These are phyloP conservation scores for Ictalurus punctatus DNA, from an alignment of 2,113 vertebrate species.

Conservation along the genomic window DNA sequence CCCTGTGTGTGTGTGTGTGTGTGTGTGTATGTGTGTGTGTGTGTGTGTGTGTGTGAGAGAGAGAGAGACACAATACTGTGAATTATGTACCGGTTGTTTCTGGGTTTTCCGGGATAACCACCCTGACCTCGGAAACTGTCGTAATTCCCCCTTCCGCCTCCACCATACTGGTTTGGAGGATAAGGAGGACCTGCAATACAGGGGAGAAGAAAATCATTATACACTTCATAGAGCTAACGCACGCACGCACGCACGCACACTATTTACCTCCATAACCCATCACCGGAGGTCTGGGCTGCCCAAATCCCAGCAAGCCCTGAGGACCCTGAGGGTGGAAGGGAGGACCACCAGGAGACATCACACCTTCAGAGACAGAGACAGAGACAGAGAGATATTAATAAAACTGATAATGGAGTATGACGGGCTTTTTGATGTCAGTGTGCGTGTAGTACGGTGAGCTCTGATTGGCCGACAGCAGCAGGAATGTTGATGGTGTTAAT, in stretches of 20 bases:
- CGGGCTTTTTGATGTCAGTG: no score
- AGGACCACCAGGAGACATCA: constrained; percentile 77
- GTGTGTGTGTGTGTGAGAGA: not conserved
- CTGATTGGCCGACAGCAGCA: not conserved
- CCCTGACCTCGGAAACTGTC: constrained; percentile 88
- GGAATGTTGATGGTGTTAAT: not conserved
- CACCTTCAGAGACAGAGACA: constrained; percentile 40
- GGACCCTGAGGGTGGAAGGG: constrained; percentile 85
- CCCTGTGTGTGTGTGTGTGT: not conserved
- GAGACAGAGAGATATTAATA: not conserved
- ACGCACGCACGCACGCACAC: constrained; percentile 46
- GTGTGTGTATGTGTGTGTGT: not conserved
- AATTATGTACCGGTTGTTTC: constrained; percentile 84
- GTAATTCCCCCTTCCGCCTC: constrained; percentile 83
- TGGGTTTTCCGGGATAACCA: constrained; percentile 84
- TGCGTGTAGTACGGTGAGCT: not conserved
- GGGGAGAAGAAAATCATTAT: not conserved
- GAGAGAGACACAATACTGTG: no score
- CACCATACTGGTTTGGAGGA: constrained; percentile 83
- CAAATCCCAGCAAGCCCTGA: constrained; percentile 86
- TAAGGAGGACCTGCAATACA: constrained; percentile 79
- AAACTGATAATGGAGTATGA: no score
- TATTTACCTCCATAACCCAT: constrained; percentile 82
- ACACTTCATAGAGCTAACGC: not conserved
- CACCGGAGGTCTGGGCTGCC: constrained; percentile 85